Evolutionary conservation across 2,797 vertebrate species (phyloP).

Genomic region (Clarias laeviceps): DNA sequence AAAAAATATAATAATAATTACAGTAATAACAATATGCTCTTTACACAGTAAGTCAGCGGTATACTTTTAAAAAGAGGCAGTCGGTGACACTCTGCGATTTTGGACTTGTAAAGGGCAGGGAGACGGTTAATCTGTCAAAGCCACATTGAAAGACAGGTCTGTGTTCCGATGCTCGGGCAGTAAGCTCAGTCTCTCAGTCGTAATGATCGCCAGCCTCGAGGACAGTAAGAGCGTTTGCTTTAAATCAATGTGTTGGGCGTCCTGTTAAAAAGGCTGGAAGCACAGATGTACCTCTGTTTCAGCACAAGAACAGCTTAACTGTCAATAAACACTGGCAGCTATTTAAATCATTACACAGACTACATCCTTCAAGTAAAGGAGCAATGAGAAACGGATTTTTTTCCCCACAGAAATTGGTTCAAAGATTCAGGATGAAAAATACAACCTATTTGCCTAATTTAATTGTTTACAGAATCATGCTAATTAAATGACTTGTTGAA

Average conservation of each 20-base stretch:
- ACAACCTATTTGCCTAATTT: neutral
- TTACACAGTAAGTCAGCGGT: slow-evolving; percentile 25
- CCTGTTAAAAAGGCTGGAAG: slow-evolving; percentile 43
- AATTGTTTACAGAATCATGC: neutral
- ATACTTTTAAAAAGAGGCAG: slow-evolving; percentile 8
- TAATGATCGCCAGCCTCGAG: slow-evolving; percentile 49
- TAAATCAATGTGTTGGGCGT: slow-evolving; percentile 43
- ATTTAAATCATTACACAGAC: slow-evolving; percentile 31
- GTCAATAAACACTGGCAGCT: slow-evolving; percentile 38
- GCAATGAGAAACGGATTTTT: neutral
- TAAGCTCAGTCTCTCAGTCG: slow-evolving; percentile 39
- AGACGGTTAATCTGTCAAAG: slow-evolving; percentile 60
- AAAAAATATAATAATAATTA: neutral
- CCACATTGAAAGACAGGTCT: slow-evolving; percentile 49
- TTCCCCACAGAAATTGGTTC: neutral
- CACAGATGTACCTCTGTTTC: slow-evolving; percentile 30
- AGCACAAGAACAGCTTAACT: slow-evolving; percentile 32
- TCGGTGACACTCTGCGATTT: slow-evolving; percentile 46
- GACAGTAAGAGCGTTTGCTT: slow-evolving; percentile 31
- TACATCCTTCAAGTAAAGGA: slow-evolving; percentile 23
- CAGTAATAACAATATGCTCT: neutral
- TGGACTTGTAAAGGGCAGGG: slow-evolving; percentile 54
- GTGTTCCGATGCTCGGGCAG: slow-evolving; percentile 38
- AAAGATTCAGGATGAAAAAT: neutral
- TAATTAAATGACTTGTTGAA: neutral